phyloP scores from a whole-genome alignment of 2,113 vertebrate species.

The Cyprinodon tularosa region DNA sequence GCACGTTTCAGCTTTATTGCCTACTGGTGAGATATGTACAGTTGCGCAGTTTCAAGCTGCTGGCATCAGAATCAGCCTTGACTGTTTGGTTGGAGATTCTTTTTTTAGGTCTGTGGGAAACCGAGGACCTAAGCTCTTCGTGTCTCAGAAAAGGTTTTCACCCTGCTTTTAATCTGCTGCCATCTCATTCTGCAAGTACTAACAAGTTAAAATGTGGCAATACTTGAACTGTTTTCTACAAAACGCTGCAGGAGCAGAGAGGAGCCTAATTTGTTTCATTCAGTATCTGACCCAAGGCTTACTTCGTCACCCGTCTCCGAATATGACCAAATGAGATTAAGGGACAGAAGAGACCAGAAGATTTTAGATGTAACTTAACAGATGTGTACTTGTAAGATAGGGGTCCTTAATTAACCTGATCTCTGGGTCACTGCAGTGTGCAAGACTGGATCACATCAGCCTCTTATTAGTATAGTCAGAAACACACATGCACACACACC shows the following conservation, averaged over 20 bases:
- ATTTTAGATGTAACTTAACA: conserved; percentile 15
- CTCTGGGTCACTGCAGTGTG: background rate
- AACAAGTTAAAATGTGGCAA: conserved; percentile 5
- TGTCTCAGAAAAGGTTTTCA: background rate
- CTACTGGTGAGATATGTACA: too few species aligned
- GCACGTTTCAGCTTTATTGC: background rate
- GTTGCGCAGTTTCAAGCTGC: background rate
- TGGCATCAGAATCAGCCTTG: background rate
- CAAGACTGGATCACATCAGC: background rate
- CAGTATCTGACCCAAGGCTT: conserved; percentile 10
- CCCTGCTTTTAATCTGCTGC: background rate
- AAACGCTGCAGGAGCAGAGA: background rate
- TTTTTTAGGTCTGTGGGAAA: background rate
- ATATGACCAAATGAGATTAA: background rate
- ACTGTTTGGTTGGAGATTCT: background rate
- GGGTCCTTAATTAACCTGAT: background rate
- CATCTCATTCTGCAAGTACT: conserved; percentile 3
- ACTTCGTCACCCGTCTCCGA: conserved; percentile 12
- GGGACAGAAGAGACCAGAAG: background rate
- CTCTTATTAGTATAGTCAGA: background rate
- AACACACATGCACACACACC: conserved; percentile 1
- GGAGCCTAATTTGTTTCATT: background rate
- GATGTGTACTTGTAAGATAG: conserved; percentile 17
- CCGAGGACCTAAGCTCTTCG: background rate
- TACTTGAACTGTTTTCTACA: background rate